These are phyloP conservation scores for Platynereis dumerilii DNA, from an alignment of 2,888 invertebrate genomes.

Conservation along the genomic window DNA sequence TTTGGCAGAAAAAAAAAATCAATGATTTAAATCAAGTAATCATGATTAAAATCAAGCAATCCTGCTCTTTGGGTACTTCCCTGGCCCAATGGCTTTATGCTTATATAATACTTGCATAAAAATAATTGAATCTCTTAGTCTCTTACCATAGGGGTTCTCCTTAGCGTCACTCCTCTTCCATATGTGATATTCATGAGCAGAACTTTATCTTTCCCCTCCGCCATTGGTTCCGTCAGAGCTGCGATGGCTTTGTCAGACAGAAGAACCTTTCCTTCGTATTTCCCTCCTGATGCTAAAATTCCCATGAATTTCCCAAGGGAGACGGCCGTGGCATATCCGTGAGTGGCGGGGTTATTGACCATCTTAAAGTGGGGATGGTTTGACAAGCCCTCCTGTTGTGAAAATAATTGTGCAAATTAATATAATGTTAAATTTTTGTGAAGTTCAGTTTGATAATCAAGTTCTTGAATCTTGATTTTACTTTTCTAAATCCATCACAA, in stretches of 20 bases:
- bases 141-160: slow-evolving; percentile 27
- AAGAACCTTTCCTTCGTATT: slow-evolving; percentile 12
- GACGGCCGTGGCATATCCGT: slow-evolving; percentile 53
- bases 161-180: slow-evolving; percentile 27
- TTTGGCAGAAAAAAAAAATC: too few relatives aligned
- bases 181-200: slow-evolving; percentile 26
- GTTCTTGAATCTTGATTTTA: too few relatives aligned
- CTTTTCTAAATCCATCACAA: too few relatives aligned
- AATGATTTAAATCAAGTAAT: too few relatives aligned
- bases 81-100: too few relatives aligned
- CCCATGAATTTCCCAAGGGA: slow-evolving; percentile 54
- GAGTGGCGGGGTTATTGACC: slow-evolving; percentile 42
- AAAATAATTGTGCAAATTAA: too few relatives aligned
- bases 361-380: slow-evolving; percentile 12
- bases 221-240: slow-evolving; percentile 22
- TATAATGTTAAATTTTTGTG: too few relatives aligned
- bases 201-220: slow-evolving; percentile 25
- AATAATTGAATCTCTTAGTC: slow-evolving; percentile 1
- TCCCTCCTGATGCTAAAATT: slow-evolving; percentile 49
- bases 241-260: slow-evolving; percentile 17
- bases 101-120: background rate
- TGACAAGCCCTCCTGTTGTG: background rate
- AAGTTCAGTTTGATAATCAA: too few relatives aligned
- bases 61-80: too few relatives aligned
- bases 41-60: too few relatives aligned